Evolutionary conservation across 2,888 invertebrate species (phyloP).

Genomic region (Cerceris ruficornis): DNA sequence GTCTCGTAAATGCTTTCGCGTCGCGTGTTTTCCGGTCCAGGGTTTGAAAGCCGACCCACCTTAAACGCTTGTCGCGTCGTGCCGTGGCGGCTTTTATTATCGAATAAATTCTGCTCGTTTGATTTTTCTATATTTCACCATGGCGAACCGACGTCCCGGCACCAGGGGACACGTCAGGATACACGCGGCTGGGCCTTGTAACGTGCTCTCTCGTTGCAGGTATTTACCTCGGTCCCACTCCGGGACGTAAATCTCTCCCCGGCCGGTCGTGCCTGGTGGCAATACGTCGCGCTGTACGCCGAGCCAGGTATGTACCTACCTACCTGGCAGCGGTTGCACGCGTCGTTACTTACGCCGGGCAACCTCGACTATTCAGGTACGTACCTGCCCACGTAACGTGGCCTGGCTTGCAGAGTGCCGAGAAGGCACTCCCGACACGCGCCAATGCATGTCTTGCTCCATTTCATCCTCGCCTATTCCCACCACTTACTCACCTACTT

Average conservation of each 20-base stretch:
- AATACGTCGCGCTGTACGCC: slow-evolving; percentile 54
- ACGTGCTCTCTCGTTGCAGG: background rate
- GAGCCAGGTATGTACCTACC: slow-evolving; percentile 39
- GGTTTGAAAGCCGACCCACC: background rate
- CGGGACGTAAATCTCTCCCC: slow-evolving; percentile 65
- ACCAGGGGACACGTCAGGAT: background rate
- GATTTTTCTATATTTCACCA: slow-evolving; percentile 27
- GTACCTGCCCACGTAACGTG: slow-evolving; percentile 50
- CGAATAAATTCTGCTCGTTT: slow-evolving; percentile 39
- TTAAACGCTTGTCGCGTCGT: slow-evolving; percentile 37
- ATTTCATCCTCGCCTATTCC: slow-evolving; percentile 79
- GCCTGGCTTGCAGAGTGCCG: slow-evolving; percentile 34
- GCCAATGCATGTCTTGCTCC: slow-evolving; percentile 81
- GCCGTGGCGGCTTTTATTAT: slow-evolving; percentile 24
- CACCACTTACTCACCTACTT: slow-evolving; percentile 80
- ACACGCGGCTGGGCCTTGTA: background rate
- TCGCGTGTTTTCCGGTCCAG: background rate
- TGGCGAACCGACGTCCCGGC: background rate
- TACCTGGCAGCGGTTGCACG: slow-evolving; percentile 49
- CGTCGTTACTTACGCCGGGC: slow-evolving; percentile 55
- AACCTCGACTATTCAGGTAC: slow-evolving; percentile 43
- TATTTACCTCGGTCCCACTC: background rate
- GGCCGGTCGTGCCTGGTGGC: slow-evolving; percentile 66
- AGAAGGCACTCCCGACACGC: slow-evolving; percentile 80
- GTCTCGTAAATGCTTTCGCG: slow-evolving; percentile 8